Conservation (phyloP, 1,140 invertebrate species). For the Nymphalis io region DNA sequence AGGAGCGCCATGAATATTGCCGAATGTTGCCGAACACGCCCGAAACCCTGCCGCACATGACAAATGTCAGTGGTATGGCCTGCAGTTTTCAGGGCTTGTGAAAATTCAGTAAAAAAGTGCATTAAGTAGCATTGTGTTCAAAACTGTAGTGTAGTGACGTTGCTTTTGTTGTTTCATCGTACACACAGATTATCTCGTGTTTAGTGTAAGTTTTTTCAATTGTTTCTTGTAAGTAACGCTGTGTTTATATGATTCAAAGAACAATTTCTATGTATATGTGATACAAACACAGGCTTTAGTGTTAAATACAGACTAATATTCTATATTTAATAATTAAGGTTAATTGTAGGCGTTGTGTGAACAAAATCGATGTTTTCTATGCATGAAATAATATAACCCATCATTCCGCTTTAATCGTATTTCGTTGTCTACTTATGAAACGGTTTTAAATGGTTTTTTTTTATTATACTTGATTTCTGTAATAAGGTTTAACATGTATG, state of each 20-base stretch:
- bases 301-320: neutral
- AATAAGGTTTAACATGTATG: neutral
- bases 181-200: slow-evolving; percentile 41
- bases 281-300: neutral
- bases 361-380: slow-evolving; percentile 32
- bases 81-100: slow-evolving; percentile 69
- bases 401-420: neutral
- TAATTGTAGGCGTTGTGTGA: neutral
- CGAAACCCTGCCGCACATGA: slow-evolving; percentile 66
- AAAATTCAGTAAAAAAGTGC: slow-evolving; percentile 72
- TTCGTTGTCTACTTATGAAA: neutral
- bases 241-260: neutral
- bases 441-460: neutral
- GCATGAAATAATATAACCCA: neutral
- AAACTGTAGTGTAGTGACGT: slow-evolving; percentile 51
- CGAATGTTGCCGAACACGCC: slow-evolving; percentile 44
- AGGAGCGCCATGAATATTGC: slow-evolving; percentile 45
- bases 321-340: neutral
- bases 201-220: slow-evolving; percentile 58
- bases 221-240: neutral
- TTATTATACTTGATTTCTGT: neutral
- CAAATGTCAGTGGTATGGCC: slow-evolving; percentile 71
- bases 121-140: slow-evolving; percentile 49
- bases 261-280: neutral
- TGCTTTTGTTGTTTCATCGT: slow-evolving; percentile 28